Conservation (phyloP, 2,113 vertebrate species). For the Poeciliopsis occidentalis region DNA sequence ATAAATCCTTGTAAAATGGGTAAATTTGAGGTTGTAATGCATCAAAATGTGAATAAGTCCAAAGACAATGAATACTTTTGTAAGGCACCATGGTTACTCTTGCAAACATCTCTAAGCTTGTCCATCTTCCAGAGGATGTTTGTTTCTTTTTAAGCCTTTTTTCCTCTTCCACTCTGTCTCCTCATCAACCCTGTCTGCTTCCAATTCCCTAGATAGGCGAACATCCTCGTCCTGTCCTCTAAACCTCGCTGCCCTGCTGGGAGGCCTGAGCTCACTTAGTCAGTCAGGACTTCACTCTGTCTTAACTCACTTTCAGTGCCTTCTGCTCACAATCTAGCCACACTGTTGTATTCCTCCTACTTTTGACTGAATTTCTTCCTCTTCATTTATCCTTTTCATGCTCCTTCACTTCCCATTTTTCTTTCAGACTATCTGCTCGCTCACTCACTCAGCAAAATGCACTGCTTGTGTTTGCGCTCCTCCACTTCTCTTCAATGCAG, state of each 20-base stretch:
- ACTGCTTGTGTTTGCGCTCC: slow-evolving; percentile 11
- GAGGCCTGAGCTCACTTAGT: slow-evolving; percentile 44
- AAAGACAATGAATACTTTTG: neutral
- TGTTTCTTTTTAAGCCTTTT: neutral
- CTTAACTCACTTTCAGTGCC: slow-evolving; percentile 33
- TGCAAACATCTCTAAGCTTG: neutral
- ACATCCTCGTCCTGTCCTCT: slow-evolving; percentile 65
- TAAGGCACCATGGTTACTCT: neutral
- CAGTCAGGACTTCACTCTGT: slow-evolving; percentile 57
- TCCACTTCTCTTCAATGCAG: neutral
- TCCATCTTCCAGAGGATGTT: slow-evolving; percentile 39
- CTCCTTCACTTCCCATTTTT: slow-evolving; percentile 50
- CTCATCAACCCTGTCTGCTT: neutral
- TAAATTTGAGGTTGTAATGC: neutral
- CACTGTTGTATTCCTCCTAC: slow-evolving; percentile 48
- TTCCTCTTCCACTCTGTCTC: slow-evolving; percentile 16
- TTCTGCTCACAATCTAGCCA: slow-evolving; percentile 31
- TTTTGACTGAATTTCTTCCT: slow-evolving; percentile 63
- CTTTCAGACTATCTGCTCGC: slow-evolving; percentile 33
- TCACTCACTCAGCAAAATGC: slow-evolving; percentile 38
- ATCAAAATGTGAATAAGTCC: neutral
- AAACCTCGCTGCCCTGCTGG: slow-evolving; percentile 54
- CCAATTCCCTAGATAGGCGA: slow-evolving; percentile 53
- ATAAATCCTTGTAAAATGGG: neutral
- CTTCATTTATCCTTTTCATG: slow-evolving; percentile 59